Base-by-base conservation (phyloP, 2,888 invertebrate species). In the Empis livida region DNA sequence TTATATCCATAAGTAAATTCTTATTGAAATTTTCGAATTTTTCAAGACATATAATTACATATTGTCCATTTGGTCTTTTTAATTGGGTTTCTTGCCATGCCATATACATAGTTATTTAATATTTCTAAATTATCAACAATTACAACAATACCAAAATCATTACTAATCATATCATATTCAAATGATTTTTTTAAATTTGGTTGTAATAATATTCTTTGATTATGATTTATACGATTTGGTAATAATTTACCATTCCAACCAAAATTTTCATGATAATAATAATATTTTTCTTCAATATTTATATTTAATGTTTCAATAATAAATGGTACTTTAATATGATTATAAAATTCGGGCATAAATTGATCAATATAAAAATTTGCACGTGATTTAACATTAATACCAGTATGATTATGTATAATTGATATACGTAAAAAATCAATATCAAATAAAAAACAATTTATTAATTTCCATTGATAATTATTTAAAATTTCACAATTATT, bases 231-330 rank as follows among this genome's bases (percentile, higher is more conserved):
- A 30, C 48, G 43, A n/a, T 46, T 16, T 10, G 35, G n/a, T 38
- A 50, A 45, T 13, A 43, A 14, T 23, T 43, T 30, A 10, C 52
- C 52, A 30, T 40, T 44, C 52, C 52, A 52, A 2, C 48, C 43
- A 45, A 45, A 50, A 1, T 45, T 23, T 17, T 52, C 50, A 5
- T 32, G 14, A 32, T 44, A 48, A 15, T 46, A 44, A 40, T 30
- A 49, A 32, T 10, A 30, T 4, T 27, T 37, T 13, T 51, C 51
- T 40, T 49, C 51, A 38, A 31, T 38, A 11, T 44, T 27, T 10
- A 44, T 13, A 43, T 23, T 13, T 41, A 39, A 43, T 3, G 16
- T 27, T 5, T 45, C 23, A 8, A 45, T 10, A 6, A 45, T 15
- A 14, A 42, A 35, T 14, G 50, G 45, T n/a, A 35, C 23, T 38